Percentiles rank a stretch among this genome's conserved stretches.
phyloP scores from a whole-genome alignment of 2,888 invertebrate species.

The Trichacis sp. region DNA sequence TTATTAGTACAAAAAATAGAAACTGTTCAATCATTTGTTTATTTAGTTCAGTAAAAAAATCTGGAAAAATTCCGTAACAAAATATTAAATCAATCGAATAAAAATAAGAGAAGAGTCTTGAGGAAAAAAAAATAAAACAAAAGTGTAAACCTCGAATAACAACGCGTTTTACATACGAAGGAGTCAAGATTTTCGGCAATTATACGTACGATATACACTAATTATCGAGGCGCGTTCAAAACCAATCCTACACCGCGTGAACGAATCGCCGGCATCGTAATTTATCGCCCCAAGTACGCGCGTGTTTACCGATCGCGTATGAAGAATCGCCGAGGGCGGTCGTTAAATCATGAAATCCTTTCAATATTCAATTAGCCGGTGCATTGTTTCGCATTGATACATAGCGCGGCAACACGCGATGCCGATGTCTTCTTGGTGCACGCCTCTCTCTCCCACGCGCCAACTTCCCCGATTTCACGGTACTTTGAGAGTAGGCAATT shows the following conservation, averaged over 20 bases:
- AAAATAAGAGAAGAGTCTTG: too few relatives aligned
- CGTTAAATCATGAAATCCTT: slow-evolving; percentile 54
- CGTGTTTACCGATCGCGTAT: slow-evolving; percentile 22
- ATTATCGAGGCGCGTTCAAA: slow-evolving; percentile 3
- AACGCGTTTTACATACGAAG: neutral
- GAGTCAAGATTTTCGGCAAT: slow-evolving; percentile 6
- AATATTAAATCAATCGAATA: too few relatives aligned
- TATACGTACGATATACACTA: slow-evolving; percentile 2
- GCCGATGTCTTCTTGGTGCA: slow-evolving; percentile 8
- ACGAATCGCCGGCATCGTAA: slow-evolving; percentile 24
- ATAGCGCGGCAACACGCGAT: slow-evolving; percentile 50
- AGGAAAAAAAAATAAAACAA: too few relatives aligned
- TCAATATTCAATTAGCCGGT: slow-evolving; percentile 56
- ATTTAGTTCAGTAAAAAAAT: too few relatives aligned
- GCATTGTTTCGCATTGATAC: slow-evolving; percentile 54
- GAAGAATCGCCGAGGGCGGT: slow-evolving; percentile 45
- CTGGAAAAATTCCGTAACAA: too few relatives aligned
- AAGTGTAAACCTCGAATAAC: neutral
- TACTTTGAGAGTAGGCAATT: slow-evolving; percentile 49
- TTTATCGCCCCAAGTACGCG: slow-evolving; percentile 22
- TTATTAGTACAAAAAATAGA: too few relatives aligned
- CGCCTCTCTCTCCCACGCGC: slow-evolving; percentile 13
- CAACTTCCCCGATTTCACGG: slow-evolving; percentile 52
- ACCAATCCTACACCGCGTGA: slow-evolving; percentile 5
- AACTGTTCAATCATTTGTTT: too few relatives aligned